Percentiles rank a stretch among this genome's conserved stretches.
Evolutionary conservation across 2,888 invertebrate species (phyloP).

Genomic region (Limenitis arthemis): DNA sequence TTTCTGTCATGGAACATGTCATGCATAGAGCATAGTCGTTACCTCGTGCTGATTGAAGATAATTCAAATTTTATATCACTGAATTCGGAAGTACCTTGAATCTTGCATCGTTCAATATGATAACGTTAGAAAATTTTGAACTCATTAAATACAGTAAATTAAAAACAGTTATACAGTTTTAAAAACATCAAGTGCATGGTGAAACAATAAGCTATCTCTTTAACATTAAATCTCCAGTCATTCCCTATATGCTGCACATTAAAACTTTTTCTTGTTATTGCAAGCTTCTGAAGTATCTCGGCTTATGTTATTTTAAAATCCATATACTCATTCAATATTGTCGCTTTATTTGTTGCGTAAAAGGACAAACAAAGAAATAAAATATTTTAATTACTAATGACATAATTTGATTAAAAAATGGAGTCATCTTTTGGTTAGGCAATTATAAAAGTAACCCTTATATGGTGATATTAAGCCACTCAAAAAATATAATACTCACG

Average conservation of each 20-base stretch:
- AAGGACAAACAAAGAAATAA: too few species aligned
- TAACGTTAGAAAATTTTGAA: too few species aligned
- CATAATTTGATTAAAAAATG: too few species aligned
- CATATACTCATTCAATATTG: too few species aligned
- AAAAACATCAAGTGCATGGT: not conserved
- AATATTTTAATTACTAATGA: too few species aligned
- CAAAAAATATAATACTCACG: slow-evolving; percentile 36
- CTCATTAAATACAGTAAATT: too few species aligned
- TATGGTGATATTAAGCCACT: not conserved
- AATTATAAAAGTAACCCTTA: not conserved
- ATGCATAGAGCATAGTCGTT: slow-evolving; percentile 9
- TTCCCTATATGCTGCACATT: not conserved
- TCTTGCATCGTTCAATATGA: too few species aligned
- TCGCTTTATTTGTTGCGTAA: too few species aligned
- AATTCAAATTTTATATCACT: too few species aligned
- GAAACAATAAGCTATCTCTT: not conserved
- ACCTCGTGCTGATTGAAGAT: not conserved
- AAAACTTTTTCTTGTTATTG: not conserved
- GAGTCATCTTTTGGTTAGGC: not conserved
- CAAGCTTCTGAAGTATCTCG: not conserved
- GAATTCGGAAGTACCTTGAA: too few species aligned
- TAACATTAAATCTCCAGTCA: slow-evolving; percentile 1
- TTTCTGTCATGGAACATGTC: slow-evolving; percentile 9
- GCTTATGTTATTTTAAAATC: too few species aligned
- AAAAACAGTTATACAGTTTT: too few species aligned